A percentile compares a stretch with the other conserved stretches of the same genome.
Conservation (phyloP, 2,888 invertebrate genomes). For the Nomada hirtipes region DNA sequence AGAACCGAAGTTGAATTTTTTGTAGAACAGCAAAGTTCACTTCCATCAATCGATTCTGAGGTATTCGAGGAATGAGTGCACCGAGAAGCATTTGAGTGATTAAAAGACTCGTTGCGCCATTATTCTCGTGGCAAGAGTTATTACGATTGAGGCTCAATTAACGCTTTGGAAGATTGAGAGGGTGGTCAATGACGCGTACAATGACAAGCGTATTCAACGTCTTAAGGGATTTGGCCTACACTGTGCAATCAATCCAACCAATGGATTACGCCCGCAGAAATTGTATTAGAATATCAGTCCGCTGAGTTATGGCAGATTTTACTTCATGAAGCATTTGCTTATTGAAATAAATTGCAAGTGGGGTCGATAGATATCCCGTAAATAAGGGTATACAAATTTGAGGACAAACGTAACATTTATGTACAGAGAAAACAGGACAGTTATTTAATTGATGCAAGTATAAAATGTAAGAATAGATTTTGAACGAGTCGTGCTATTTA, state of each 20-base stretch:
- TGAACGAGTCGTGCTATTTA: no score
- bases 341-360: no score
- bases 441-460: no score
- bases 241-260: slow-evolving; percentile 35
- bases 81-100: not conserved
- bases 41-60: not conserved
- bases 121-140: not conserved
- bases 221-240: slow-evolving; percentile 37
- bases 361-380: no score
- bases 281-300: slow-evolving; percentile 15
- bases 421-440: no score
- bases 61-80: not conserved
- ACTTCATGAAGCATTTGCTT: not conserved
- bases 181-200: slow-evolving; percentile 36
- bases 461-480: no score
- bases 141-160: slow-evolving; percentile 13
- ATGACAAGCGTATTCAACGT: slow-evolving; percentile 23
- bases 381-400: no score
- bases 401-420: no score
- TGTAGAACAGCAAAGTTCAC: not conserved
- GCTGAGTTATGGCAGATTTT: not conserved
- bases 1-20: not conserved
- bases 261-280: slow-evolving; percentile 10
- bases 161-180: slow-evolving; percentile 16
- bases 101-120: slow-evolving; percentile 5